These are phyloP conservation scores for Selenia dentaria DNA, from an alignment of 2,888 invertebrate genomes.

Conservation along the genomic window DNA sequence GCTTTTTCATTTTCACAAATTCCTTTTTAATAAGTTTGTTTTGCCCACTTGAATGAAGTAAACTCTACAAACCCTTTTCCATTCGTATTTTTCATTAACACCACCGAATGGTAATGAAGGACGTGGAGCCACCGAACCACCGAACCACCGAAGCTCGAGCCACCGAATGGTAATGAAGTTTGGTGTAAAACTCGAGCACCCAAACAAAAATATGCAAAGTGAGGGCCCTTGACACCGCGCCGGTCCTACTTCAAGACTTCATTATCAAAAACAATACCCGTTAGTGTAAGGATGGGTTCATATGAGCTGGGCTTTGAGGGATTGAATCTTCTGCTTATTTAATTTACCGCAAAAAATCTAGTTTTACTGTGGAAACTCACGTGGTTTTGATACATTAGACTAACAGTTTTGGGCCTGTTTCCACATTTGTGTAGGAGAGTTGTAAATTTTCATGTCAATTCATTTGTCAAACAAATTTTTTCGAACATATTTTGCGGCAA, in stretches of 20 bases:
- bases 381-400: too few relatives aligned
- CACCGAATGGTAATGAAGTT: slow-evolving; percentile 40
- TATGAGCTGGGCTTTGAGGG: slow-evolving; percentile 5
- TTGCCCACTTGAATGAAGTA: slow-evolving; percentile 3
- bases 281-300: slow-evolving; percentile 33
- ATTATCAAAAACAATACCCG: slow-evolving; percentile 62
- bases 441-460: too few relatives aligned
- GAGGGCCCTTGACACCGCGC: slow-evolving; percentile 60
- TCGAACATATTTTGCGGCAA: too few relatives aligned
- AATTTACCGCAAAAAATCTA: too few relatives aligned
- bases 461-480: too few relatives aligned
- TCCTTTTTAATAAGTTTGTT: slow-evolving; percentile 6
- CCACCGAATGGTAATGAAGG: slow-evolving; percentile 38
- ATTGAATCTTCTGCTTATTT: too few relatives aligned
- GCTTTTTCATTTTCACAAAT: not conserved
- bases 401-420: too few relatives aligned
- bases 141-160: not conserved
- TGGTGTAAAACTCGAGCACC: slow-evolving; percentile 41
- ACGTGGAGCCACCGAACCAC: not conserved
- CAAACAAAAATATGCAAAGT: slow-evolving; percentile 69
- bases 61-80: not conserved
- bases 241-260: slow-evolving; percentile 62
- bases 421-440: too few relatives aligned
- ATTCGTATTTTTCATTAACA: slow-evolving; percentile 28
- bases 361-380: too few relatives aligned